A percentile compares a stretch with the other conserved stretches of the same genome.
phyloP scores from a whole-genome alignment of 1,140 invertebrate genomes.

The Thaumetopoea pityocampa region DNA sequence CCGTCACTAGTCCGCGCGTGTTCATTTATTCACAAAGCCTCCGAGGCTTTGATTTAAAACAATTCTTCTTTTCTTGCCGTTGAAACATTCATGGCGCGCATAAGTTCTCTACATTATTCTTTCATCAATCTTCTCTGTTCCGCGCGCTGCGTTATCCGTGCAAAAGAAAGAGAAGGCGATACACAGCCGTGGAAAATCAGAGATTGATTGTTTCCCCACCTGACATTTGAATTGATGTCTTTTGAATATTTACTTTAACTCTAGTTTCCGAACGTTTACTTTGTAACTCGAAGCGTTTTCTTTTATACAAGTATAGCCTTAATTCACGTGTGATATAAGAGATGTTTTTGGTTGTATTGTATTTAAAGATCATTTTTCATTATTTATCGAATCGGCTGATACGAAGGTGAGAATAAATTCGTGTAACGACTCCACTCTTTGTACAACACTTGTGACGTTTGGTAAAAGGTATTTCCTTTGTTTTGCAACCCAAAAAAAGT shows the following conservation, averaged over 20 bases:
- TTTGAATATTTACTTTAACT: slow-evolving; percentile 17
- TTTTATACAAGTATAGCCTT: neutral
- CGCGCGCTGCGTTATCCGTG: slow-evolving; percentile 1
- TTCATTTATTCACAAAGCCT: too few species aligned
- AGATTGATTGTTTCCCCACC: slow-evolving; percentile 21
- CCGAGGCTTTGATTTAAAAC: neutral
- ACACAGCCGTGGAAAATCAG: slow-evolving; percentile 15
- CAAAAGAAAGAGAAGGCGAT: slow-evolving; percentile 2
- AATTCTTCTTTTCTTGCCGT: neutral
- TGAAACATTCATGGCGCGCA: neutral
- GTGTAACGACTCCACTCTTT: slow-evolving; percentile 11
- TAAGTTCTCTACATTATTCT: slow-evolving; percentile 10
- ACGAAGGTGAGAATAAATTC: slow-evolving; percentile 15
- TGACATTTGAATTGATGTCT: slow-evolving; percentile 19
- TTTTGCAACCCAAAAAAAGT: too few species aligned
- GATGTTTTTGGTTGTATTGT: slow-evolving; percentile 1
- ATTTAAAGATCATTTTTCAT: slow-evolving; percentile 7
- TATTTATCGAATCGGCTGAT: slow-evolving; percentile 12
- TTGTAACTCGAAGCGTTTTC: slow-evolving; percentile 10
- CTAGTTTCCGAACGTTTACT: neutral
- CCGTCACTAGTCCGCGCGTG: too few species aligned
- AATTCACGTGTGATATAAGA: neutral
- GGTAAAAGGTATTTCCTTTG: too few species aligned
- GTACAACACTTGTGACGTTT: too few species aligned
- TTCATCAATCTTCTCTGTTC: slow-evolving; percentile 3